These are phyloP conservation scores for Scophthalmus maximus DNA, from an alignment of 2,113 vertebrate genomes.

Conservation along the genomic window DNA sequence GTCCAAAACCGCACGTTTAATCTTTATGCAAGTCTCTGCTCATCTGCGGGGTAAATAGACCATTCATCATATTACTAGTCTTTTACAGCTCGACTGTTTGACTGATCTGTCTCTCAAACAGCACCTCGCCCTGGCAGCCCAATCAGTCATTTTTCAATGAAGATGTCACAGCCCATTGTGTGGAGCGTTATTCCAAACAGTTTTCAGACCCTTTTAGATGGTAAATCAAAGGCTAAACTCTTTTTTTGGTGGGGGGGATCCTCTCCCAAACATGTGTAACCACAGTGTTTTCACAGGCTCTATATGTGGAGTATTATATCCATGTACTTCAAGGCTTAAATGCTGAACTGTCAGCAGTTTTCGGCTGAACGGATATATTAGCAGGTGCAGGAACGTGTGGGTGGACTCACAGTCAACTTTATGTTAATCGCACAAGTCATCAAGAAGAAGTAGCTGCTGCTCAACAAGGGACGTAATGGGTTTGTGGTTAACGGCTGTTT, in stretches of 20 bases:
- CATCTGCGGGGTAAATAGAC: constrained; percentile 75
- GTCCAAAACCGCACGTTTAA: constrained; percentile 54
- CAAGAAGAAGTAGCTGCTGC: constrained; percentile 66
- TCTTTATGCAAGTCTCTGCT: constrained; percentile 69
- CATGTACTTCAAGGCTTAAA: neutral
- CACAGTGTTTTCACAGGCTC: neutral
- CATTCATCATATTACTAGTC: constrained; percentile 77
- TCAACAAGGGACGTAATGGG: constrained; percentile 55
- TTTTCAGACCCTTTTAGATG: constrained; percentile 45
- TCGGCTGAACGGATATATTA: constrained; percentile 34
- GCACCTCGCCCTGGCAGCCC: constrained; percentile 56
- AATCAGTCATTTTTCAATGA: constrained; percentile 79
- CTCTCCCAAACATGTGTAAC: neutral
- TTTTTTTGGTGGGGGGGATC: constrained; percentile 9
- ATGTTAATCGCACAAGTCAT: constrained; percentile 63
- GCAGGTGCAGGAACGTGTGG: constrained; percentile 54
- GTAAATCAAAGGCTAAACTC: constrained; percentile 56
- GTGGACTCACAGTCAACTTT: constrained; percentile 59
- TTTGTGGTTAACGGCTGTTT: constrained; percentile 54
- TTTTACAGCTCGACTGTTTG: constrained; percentile 73
- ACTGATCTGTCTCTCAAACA: constrained; percentile 76
- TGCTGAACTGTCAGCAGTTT: constrained; percentile 32
- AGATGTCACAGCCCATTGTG: constrained; percentile 79
- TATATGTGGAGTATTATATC: neutral
- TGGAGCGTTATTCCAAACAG: constrained; percentile 56